Evolutionary conservation across 1,140 invertebrate genomes (phyloP), one percentile per base, ranked within the genome.

Genomic region (Helicoverpa zea): DNA sequence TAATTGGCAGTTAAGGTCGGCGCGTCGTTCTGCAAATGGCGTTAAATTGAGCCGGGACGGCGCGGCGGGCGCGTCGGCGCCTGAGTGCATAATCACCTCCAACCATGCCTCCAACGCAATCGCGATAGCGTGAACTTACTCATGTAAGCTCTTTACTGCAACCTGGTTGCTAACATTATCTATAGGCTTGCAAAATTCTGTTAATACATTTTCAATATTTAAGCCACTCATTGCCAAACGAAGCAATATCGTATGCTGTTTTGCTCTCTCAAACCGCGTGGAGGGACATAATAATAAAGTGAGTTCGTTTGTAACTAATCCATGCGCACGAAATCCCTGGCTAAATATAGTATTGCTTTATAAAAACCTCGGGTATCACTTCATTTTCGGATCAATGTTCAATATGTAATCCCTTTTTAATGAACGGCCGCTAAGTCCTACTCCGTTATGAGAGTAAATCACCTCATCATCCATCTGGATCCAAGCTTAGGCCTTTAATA

Each of bases 1-100:
- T 81, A 86, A 86, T 86, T 86, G 85, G 66, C 51, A 80, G 78
- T 83, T 81, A 84, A 84, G 78, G 70, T 47, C 66, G 64, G 63
- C 61, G 68, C 61, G 66, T 74, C 59, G 70, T 16, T 30, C 78
- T 29, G 81, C 72, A 83, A 87, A 86, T 83, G 80, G 84, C 81
- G 84, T 84, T 78, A 87, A 87, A 87, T 87, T 83, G 83, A 83
- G 76, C 83, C 61, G 59, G 78, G 59, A 29, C 35, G 23, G 23
- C 58, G 23, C 12, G 35, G 16, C 43, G 77, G 56, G 77, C 73
- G 74, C 66, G 73, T 47, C 76, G 58, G 81, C 75, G 79, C 70
- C 52, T 56, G 73, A 81, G 85, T 84, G 80, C 83, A 82, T 83
- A 80, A 85, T 84, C 86, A 81, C 82, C 75, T 70, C 47, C 58